Conservation (phyloP, 1,140 invertebrate genomes). For the Euglossa dilemma region DNA sequence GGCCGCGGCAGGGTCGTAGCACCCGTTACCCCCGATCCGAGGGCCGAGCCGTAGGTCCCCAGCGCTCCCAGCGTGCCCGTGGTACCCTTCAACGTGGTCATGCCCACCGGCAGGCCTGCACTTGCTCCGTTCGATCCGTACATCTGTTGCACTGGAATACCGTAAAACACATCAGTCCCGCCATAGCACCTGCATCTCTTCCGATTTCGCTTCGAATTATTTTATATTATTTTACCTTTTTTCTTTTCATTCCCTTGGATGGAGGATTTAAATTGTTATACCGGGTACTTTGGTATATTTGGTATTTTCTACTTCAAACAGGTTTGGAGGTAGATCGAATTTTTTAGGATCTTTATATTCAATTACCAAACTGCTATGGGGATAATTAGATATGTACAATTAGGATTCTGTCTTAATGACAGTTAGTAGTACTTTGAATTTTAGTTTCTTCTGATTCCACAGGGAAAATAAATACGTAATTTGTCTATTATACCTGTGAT, state of each 20-base stretch:
- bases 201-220: slow-evolving; percentile 33
- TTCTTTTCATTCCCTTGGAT: background rate
- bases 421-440: too few relatives aligned
- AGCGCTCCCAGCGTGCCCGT: slow-evolving; percentile 79
- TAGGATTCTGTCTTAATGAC: too few relatives aligned
- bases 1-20: slow-evolving; percentile 85
- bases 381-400: too few relatives aligned
- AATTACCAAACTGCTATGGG: too few relatives aligned
- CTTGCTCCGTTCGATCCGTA: slow-evolving; percentile 90
- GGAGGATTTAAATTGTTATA: background rate
- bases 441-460: too few relatives aligned
- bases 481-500: too few relatives aligned
- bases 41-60: slow-evolving; percentile 71
- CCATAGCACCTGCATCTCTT: slow-evolving; percentile 72
- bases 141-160: slow-evolving; percentile 89
- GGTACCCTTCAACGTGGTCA: slow-evolving; percentile 83
- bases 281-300: too few relatives aligned
- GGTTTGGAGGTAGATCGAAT: too few relatives aligned
- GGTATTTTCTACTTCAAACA: too few relatives aligned
- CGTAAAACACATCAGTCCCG: slow-evolving; percentile 79
- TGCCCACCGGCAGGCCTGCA: slow-evolving; percentile 85
- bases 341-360: too few relatives aligned
- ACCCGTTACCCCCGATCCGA: slow-evolving; percentile 79
- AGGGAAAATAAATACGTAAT: too few relatives aligned
- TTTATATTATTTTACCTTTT: background rate